Base-by-base conservation (phyloP, 2,113 vertebrate species). In the Pedetes capensis region DNA sequence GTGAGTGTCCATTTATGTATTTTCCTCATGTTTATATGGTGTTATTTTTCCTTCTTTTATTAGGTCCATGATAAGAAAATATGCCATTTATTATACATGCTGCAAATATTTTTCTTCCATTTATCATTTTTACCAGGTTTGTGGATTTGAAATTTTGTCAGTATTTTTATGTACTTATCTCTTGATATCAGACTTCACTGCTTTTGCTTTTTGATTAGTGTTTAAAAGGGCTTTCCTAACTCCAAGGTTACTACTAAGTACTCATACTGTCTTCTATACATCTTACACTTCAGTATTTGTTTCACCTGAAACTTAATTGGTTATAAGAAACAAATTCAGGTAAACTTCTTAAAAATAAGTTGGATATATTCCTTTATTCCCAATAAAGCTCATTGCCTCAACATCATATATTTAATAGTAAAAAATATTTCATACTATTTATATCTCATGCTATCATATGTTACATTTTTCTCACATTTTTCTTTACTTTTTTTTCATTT, bases 21-120 rank as follows among this genome's bases (percentile, higher is more conserved):
- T n/a, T 89, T 95, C 47, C 49, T 94, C 80, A 78, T 86, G 86
- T 96, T 95, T 92, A 94, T 59, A 47, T 25, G 49, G 42, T 34
- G 9, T 64, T 63, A 37, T 64, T 94, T 85, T 55, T 82, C 66
- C 34, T 92, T 91, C 94, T 72, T 68, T 94, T 89, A 44, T 55
- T 61, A n/a, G 81, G 89, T 76, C 53, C 59, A 25, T 92, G 71
- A 86, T 82, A 76, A 93, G 68, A 53, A 92, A 89, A 76, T 83
- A 87, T 74, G 49, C 3, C 42, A 64, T 83, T 86, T 63, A 92
- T 89, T 74, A 92, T 57, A 95, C 13, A 68, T 61, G 23, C 23
- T 89, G 63, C 37, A 92, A 81, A 87, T 89, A 37, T 72, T 93
- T 89, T 94, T 89, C 87, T 78, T 82, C 75, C 55, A 53, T 82